Base-by-base conservation (phyloP, 2,797 vertebrate genomes). In the Oreochromis grahami region DNA sequence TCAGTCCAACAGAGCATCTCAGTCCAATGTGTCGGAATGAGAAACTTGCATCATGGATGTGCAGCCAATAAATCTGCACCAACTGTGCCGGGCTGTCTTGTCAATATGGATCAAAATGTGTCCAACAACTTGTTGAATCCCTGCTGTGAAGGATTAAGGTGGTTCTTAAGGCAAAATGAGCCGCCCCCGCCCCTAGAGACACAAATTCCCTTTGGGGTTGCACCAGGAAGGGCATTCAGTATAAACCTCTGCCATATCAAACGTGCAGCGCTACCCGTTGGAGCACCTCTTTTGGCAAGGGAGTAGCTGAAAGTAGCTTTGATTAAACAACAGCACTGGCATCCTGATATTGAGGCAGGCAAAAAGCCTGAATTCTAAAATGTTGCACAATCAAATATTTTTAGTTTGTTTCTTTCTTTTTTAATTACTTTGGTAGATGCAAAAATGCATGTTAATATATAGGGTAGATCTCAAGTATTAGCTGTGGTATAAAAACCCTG, bases 131-230 rank as follows among this genome's bases (percentile, higher is more conserved):
- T 48, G 68, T 19, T 72, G 6, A 72, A 48, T 48, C 9, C 17
- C 15, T 72, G 65, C 41, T 11, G 13, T 68, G 63, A 68, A 68
- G 0, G 60, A 65, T 65, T 65, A 65, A 38, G 19, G 5, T 41
- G 12, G 63, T 68, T 68, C 63, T 68, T 24, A 68, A 68, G 36
- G n/a, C 36, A 68, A 68, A 68, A 68, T 41, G n/a, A 41, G 63
- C 7, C 0, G 0, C 36, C 5, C 60, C 60, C 1, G 0, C 11
- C 60, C 19, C 4, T 36, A 10, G 38, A 41, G n/a, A 43, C 63
- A 41, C 63, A 68, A 68, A 41, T 68, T n/a, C 34, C 36, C 34
- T 21, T 38, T 38, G 60, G 60, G 13, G 63, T 21, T 41, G 19
- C 3, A 68, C 13, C 63, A 6, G 36, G 21, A 68, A 43, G 8